Conservation (phyloP, 2,888 invertebrate species). For the Caenorhabditis angaria region DNA sequence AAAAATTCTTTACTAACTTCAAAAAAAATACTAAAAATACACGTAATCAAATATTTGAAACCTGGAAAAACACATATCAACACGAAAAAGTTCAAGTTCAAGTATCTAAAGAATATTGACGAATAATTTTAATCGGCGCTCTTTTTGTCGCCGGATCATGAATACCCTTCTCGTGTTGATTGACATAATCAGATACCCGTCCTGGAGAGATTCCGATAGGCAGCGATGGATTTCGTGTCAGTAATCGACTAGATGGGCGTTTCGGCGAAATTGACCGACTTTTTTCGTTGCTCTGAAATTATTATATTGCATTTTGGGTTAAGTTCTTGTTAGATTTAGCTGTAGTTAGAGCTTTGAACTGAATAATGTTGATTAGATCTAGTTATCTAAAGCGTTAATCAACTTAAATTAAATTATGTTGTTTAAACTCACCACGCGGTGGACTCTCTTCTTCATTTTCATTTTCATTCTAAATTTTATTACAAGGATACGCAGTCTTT, state of each 20-base stretch:
- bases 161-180: constrained; percentile 64
- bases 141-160: constrained; percentile 60
- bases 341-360: neutral
- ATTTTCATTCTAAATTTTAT: constrained; percentile 35
- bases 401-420: neutral
- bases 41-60: too few species aligned
- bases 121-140: constrained; percentile 46
- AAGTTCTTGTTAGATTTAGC: neutral
- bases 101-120: constrained; percentile 49
- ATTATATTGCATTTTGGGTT: neutral
- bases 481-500: constrained; percentile 4
- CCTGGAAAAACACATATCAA: too few species aligned
- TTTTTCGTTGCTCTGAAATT: constrained; percentile 50
- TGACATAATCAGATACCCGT: constrained; percentile 62
- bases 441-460: constrained; percentile 17
- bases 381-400: neutral
- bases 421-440: constrained; percentile 23
- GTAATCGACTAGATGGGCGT: constrained; percentile 34
- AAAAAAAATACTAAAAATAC: too few species aligned
- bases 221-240: constrained; percentile 49
- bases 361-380: neutral
- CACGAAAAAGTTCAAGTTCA: too few species aligned
- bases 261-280: constrained; percentile 60
- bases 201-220: constrained; percentile 51
- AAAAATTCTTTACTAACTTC: too few species aligned